A percentile compares a stretch with the other conserved stretches of the same genome.
These are phyloP conservation scores for Colinus virginianus DNA, from an alignment of 2,113 vertebrate species.

Conservation along the genomic window DNA sequence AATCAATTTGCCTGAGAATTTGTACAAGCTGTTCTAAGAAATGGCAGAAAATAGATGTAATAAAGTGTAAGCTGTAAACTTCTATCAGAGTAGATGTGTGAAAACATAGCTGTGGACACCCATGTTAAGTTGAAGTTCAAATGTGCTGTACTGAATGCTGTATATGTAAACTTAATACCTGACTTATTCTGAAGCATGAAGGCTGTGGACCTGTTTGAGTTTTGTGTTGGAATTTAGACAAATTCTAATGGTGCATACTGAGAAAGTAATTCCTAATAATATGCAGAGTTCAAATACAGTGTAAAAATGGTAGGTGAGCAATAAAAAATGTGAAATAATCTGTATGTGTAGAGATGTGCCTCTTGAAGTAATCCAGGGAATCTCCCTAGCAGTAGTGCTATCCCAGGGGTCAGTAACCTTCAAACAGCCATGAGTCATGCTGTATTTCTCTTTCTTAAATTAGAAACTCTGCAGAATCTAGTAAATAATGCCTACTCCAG, in stretches of 20 bases:
- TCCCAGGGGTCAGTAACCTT: background rate
- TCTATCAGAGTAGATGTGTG: background rate
- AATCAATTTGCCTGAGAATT: background rate
- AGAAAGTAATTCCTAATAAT: background rate
- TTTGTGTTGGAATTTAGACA: background rate
- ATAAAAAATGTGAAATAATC: background rate
- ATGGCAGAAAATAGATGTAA: background rate
- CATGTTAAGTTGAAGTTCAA: background rate
- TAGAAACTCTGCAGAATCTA: background rate
- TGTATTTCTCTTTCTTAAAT: background rate
- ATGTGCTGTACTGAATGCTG: background rate
- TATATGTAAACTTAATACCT: background rate
- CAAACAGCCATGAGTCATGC: background rate
- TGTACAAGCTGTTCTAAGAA: background rate
- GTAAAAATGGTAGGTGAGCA: background rate
- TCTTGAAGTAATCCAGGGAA: background rate
- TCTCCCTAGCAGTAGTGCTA: background rate
- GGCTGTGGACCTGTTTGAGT: background rate
- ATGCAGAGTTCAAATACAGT: accelerated
- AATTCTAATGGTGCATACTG: background rate
- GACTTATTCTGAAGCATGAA: background rate
- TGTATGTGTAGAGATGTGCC: background rate
- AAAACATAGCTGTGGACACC: background rate
- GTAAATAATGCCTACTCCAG: background rate
- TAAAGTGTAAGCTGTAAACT: background rate